Base-by-base conservation (phyloP, 2,797 vertebrate genomes). In the Lophius americanus region DNA sequence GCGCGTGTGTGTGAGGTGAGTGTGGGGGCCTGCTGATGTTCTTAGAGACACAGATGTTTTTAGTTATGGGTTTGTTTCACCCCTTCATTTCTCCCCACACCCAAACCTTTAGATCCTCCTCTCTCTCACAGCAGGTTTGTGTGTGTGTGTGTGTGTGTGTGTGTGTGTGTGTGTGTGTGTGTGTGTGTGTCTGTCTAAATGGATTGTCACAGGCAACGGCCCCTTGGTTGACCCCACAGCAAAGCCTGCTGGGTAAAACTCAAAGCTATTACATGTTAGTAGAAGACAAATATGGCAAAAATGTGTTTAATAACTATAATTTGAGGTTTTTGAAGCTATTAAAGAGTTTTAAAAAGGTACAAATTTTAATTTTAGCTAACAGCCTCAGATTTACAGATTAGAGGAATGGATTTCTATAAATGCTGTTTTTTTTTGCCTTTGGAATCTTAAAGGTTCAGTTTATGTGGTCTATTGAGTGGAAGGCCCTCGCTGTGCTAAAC, bases 31-130 rank as follows among this genome's bases (percentile, higher is more conserved):
- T 63, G 43, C 79, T 76, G 55, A 91, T 93, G 93, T 95, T 95
- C 93, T 95, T 91, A 93, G 91, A 86, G 82, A 91, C 92, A 88
- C 96, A 98, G 94, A 94, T 99, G 97, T 93, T 97, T 97, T 93
- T 86, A 81, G 94, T 98, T 98, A 96, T 48, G 81, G 84, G 91
- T 86, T 93, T 93, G 92, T 94, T 92, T 93, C 94, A 92, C 91
- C 92, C 92, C 68, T n/a, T 75, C 93, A 93, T 93, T 93, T 92
- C 48, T 74, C 78, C 79, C 71, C 81, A 78, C 84, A 78, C 92
- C 84, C 77, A 79, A 83, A 95, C 92, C 93, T 93, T 87, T 66
- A 94, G 95, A 94, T 93, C 93, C 94, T 94, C 93, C 93, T 95
- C 92, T 79, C 66, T 81, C 68, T 47, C 84, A 78, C 79, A 64